Evolutionary conservation across 1,140 invertebrate species (phyloP), one percentile per base, ranked within the genome.

Genomic region (Chymomyza costata): DNA sequence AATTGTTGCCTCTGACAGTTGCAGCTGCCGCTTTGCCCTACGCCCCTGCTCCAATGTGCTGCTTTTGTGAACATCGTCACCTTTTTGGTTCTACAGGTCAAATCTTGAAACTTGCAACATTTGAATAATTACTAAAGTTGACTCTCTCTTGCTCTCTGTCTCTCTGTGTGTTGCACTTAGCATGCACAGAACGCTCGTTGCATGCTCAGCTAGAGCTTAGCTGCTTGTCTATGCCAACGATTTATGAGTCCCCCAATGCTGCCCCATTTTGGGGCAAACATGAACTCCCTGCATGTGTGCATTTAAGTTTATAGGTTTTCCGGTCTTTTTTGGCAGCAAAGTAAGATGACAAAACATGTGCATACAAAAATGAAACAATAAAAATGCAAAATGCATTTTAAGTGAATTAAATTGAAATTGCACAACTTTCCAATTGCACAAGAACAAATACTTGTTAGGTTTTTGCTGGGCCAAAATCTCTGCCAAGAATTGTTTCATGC

Each of bases 111-210:
- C 43, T 41, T 37, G 14, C 7, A 47, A 25, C 68, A 64, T 74
- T 73, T 78, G 68, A 78, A 78, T 80, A 80, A 78, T 78, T 78
- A 80, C 73, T 61, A 44, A 80, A 80, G 71, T 78, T 78, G 50
- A 39, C 3, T 3, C 21, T 5, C 21, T 25, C 21, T 25, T 25
- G 21, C 21, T 3, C 8, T 8, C 21, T 25, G n/a, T n/a, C n/a
- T n/a, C n/a, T n/a, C n/a, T n/a, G n/a, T n/a, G n/a, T n/a, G n/a
- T n/a, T n/a, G n/a, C n/a, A n/a, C n/a, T n/a, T n/a, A n/a, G n/a
- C n/a, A n/a, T n/a, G n/a, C n/a, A n/a, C n/a, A n/a, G n/a, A n/a
- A n/a, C n/a, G n/a, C n/a, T 25, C 21, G 21, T 8, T 25, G 21
- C 21, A 25, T 25, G 21, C 21, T 43, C 19, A 13, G 21, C 28